Evolutionary conservation across 2,113 vertebrate genomes (phyloP), one percentile per base, ranked within the genome.

Genomic region (Petromus typicus): DNA sequence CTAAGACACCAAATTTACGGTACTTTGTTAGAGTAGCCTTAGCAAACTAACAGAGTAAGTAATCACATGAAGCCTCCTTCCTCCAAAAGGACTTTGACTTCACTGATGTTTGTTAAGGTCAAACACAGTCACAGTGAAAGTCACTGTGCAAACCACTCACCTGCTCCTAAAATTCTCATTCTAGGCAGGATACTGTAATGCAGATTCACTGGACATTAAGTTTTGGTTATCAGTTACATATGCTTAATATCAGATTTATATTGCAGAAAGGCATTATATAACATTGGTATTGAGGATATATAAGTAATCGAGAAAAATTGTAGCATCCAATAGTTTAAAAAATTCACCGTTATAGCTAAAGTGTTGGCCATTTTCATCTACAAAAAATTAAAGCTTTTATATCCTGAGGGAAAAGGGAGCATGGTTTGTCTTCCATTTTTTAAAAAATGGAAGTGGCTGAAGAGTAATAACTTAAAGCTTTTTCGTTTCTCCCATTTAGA

Each of bases 391-490:
- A 51, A 51, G 48, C 48, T 51, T 51, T 59, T 90, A 45, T 16
- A 86, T 78, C 40, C 45, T 64, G 56, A 80, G 48, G n/a, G 37
- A 75, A 43, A 75, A 64, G 69, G 43, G 61, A 34, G 32, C 22
- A 94, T 67, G 43, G 76, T 90, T 76, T 45, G 34, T 67, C 16
- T 93, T 83, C 78, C 61, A 75, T 75, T 73, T 93, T 51, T 51
- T 51, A 57, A 59, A 89, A 89, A 59, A 43, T n/a, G 45, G 40
- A 56, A 69, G 56, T 40, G 12, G 2, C 17, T 81, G 11, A 84
- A 90, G 51, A 95, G 23, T 64, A 61, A 64, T 86, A 64, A 86
- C 23, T 78, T 82, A 64, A 6, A 83, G 86, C 69, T 89, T 76
- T 66, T 37, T 89, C 51, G 80, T 51, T 64, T 73, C 1, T 11